A percentile compares a stretch with the other conserved stretches of the same genome.
Conservation (phyloP, 2,888 invertebrate genomes). For the Oscheius sp. region DNA sequence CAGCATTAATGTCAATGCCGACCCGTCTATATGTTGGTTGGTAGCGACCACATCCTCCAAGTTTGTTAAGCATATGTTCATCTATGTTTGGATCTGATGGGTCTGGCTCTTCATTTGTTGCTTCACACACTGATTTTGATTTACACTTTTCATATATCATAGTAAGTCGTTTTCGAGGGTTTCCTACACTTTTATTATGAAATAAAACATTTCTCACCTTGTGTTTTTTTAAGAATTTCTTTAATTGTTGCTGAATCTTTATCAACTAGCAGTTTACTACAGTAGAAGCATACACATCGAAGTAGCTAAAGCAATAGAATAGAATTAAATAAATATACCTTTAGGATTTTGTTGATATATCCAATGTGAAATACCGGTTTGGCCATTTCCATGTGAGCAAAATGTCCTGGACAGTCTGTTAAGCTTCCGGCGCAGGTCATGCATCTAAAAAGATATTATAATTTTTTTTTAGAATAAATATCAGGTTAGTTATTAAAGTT, state of each 20-base stretch:
- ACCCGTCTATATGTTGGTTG: slow-evolving; percentile 89
- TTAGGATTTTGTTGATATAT: slow-evolving; percentile 94
- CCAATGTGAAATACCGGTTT: slow-evolving; percentile 99
- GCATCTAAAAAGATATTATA: slow-evolving; percentile 48
- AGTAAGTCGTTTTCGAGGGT: slow-evolving; percentile 89
- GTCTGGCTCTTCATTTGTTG: slow-evolving; percentile 79
- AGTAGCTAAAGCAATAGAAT: slow-evolving; percentile 76
- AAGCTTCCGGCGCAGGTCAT: slow-evolving; percentile 91
- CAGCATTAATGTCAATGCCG: slow-evolving; percentile 91
- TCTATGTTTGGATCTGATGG: slow-evolving; percentile 39
- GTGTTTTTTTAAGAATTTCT: slow-evolving; percentile 92
- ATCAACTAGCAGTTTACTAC: slow-evolving; percentile 93
- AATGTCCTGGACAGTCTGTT: slow-evolving; percentile 99
- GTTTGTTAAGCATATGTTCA: slow-evolving; percentile 76
- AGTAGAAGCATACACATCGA: slow-evolving; percentile 98
- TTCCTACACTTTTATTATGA: slow-evolving; percentile 70
- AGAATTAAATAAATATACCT: slow-evolving; percentile 72
- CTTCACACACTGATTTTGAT: slow-evolving; percentile 96
- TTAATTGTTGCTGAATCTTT: slow-evolving; percentile 91
- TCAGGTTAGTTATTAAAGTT: too few relatives aligned
- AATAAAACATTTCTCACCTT: slow-evolving; percentile 70
- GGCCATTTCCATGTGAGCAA: slow-evolving; percentile 96
- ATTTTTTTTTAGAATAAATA: too few relatives aligned
- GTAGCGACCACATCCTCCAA: slow-evolving; percentile 97
- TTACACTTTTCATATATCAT: slow-evolving; percentile 98